Evolutionary conservation across 1,140 invertebrate species (phyloP).

Genomic region (Ceratina australensis): DNA sequence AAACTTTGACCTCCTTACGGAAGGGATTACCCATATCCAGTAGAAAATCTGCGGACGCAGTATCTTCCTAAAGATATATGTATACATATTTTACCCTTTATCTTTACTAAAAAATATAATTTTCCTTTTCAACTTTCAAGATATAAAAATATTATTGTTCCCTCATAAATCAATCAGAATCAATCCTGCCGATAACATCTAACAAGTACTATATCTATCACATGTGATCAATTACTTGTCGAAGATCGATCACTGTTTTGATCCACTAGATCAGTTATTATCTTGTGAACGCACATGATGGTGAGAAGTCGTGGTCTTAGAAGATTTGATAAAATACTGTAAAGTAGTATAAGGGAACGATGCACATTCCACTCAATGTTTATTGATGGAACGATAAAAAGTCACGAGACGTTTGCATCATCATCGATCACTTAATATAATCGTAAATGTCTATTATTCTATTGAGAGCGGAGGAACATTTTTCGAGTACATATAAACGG

Average conservation of each 20-base stretch:
- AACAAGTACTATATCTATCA: not conserved
- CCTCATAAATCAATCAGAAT: not conserved
- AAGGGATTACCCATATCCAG: not conserved
- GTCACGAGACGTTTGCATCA: slow-evolving; percentile 25
- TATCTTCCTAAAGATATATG: not conserved
- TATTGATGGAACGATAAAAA: slow-evolving; percentile 25
- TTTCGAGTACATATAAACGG: not conserved
- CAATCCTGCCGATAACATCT: not conserved
- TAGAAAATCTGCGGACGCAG: not conserved
- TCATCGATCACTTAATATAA: not conserved
- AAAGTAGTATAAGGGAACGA: not conserved
- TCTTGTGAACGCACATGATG: not conserved
- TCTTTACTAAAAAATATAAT: too few relatives aligned
- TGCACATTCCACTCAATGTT: not conserved
- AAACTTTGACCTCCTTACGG: not conserved
- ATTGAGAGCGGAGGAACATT: not conserved
- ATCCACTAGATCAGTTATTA: not conserved
- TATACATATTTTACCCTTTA: too few relatives aligned
- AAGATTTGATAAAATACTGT: not conserved
- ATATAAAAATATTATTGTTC: not conserved
- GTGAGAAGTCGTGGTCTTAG: not conserved
- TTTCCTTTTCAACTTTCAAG: too few relatives aligned
- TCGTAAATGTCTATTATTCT: not conserved
- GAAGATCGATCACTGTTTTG: not conserved
- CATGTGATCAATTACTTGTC: not conserved